Evolutionary conservation across 2,888 invertebrate genomes (phyloP).

Genomic region (Colostygia pectinataria): DNA sequence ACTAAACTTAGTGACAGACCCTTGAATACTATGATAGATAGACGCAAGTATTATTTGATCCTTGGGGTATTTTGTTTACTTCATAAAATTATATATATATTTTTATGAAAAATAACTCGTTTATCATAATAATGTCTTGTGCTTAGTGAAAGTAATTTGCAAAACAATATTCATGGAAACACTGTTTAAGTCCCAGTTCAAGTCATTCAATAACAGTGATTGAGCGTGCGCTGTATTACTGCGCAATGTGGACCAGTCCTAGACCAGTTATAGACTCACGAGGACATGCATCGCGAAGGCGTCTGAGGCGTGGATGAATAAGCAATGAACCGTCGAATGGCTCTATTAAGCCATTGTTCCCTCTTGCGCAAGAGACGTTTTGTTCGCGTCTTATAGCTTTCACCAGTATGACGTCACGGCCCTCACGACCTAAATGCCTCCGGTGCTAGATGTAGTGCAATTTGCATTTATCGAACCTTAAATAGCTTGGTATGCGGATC

Average conservation of each 20-base stretch:
- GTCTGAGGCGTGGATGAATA: conserved; percentile 81
- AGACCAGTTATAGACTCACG: conserved; percentile 47
- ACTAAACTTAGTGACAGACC: conserved; percentile 36
- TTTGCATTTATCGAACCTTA: conserved; percentile 66
- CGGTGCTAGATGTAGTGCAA: conserved; percentile 65
- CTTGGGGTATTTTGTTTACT: conserved; percentile 24
- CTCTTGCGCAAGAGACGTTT: conserved; percentile 79
- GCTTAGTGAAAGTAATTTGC: conserved; percentile 18
- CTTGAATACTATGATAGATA: conserved; percentile 37
- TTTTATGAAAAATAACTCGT: conserved; percentile 6
- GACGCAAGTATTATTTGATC: conserved; percentile 23
- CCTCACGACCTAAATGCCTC: conserved; percentile 67
- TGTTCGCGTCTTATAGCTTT: conserved; percentile 73
- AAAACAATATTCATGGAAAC: conserved; percentile 20
- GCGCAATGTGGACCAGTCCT: conserved; percentile 23
- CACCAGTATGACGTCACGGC: conserved; percentile 71
- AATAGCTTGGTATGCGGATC: conserved; percentile 53
- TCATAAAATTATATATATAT: conserved; percentile 11
- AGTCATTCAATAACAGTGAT: conserved; percentile 23
- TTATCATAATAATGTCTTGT: conserved; percentile 1
- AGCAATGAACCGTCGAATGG: conserved; percentile 80
- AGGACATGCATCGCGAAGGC: conserved; percentile 77
- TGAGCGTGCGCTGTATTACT: conserved; percentile 7
- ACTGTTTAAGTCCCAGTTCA: conserved; percentile 11
- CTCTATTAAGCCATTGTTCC: conserved; percentile 81